A percentile compares a stretch with the other conserved stretches of the same genome.
Conservation (phyloP, 2,113 vertebrate genomes). For the Platysternon megacephalum region DNA sequence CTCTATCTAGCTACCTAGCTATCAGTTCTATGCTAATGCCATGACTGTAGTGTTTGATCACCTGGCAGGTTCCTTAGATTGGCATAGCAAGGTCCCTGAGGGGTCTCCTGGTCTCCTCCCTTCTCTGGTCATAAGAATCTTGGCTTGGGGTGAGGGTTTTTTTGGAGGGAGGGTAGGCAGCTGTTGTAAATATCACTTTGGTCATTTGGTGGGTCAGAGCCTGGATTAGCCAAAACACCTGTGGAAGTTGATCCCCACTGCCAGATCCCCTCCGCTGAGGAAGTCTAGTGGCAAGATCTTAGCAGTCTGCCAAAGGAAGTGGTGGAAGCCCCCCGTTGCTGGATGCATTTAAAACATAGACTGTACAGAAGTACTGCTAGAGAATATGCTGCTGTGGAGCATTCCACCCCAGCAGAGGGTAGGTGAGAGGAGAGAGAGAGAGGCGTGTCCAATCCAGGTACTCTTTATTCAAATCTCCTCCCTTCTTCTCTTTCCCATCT, state of each 20-base stretch:
- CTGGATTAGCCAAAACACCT: neutral
- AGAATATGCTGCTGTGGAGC: neutral
- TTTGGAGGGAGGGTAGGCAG: neutral
- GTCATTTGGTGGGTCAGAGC: neutral
- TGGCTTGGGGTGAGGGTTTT: neutral
- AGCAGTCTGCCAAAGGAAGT: neutral
- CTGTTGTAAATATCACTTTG: neutral
- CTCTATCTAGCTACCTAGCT: neutral
- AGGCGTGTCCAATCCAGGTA: neutral
- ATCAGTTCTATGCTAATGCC: neutral
- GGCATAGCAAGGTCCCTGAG: neutral
- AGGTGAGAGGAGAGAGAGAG: neutral
- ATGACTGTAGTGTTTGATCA: neutral
- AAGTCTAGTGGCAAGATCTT: neutral
- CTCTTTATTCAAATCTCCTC: slow-evolving; percentile 39
- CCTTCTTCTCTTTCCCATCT: slow-evolving; percentile 56
- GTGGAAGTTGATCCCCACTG: neutral
- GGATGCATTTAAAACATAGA: neutral
- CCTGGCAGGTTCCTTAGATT: neutral
- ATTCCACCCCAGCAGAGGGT: neutral
- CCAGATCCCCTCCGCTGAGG: neutral
- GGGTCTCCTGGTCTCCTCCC: neutral
- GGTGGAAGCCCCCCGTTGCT: neutral
- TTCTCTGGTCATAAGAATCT: neutral
- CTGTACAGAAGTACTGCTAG: neutral